Evolutionary conservation across 2,797 vertebrate species (phyloP), one percentile per base, ranked within the genome.

Genomic region (Anniella stebbinsi): DNA sequence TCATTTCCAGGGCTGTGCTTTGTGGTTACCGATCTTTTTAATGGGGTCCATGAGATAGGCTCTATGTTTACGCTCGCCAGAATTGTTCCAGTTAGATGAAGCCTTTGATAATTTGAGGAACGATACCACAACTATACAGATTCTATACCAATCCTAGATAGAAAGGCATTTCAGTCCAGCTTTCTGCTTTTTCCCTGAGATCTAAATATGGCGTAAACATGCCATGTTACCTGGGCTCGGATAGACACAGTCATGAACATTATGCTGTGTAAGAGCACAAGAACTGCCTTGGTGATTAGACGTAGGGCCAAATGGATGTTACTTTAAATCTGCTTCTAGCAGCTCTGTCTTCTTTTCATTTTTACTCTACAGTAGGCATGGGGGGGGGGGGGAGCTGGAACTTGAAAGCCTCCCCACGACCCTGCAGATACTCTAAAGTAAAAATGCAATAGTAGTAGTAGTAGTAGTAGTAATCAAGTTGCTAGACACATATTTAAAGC

Each of bases 1-100:
- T 60, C 13, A 33, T 25, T 73, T 41, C 75, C 73, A 88, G 57
- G 54, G 88, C 54, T 93, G 93, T 93, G 91, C 93, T 94, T 92
- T 94, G 93, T 90, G 93, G 95, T 89, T 89, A 33, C 80, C 67
- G 54, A 87, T 91, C 84, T 89, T 90, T 90, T 36, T 54, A 80
- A 57, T 38, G 86, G 87, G 73, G 33, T 88, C 87, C 87, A 87
- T 90, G 45, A 87, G 84, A n/a, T n/a, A n/a, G n/a, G n/a, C n/a
- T 70, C 76, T 81, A 89, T 91, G 88, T 91, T 70, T 75, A 57
- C 86, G 86, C 51, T 0, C 77, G 87, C 33, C 38, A 78, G 23
- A 73, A 38, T 84, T 83, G 89, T 91, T 90, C 91, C 36, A 63
- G 60, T 63, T 63, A 63, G 60, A 63, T 6, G n/a, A n/a, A n/a